phyloP scores from a whole-genome alignment of 2,888 invertebrate genomes.

The Gnatocerus cornutus region DNA sequence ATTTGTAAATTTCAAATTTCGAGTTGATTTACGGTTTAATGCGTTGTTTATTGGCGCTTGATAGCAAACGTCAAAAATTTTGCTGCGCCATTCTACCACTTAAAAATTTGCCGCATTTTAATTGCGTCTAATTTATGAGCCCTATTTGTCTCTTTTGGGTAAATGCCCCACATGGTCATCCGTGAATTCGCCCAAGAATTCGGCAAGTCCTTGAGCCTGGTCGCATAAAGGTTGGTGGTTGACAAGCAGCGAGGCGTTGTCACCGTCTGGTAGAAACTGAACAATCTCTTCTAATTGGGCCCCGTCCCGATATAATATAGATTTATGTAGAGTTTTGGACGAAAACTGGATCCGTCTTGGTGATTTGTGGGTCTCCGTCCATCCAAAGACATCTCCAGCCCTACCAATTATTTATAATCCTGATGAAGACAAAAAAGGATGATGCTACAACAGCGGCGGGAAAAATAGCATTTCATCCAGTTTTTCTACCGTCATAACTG shows the following conservation, averaged over 20 bases:
- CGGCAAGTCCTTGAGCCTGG: conserved; percentile 36
- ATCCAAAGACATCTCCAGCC: conserved; percentile 33
- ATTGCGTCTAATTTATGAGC: no score
- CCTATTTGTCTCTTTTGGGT: no score
- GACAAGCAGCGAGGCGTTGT: conserved; percentile 55
- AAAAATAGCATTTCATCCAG: conserved; percentile 6
- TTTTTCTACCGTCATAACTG: conserved; percentile 39
- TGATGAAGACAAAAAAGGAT: conserved; percentile 25
- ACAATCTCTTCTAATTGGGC: conserved; percentile 69
- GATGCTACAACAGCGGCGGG: conserved; percentile 6
- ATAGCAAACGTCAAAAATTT: no score
- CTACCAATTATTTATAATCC: conserved; percentile 32
- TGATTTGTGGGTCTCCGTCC: conserved; percentile 66
- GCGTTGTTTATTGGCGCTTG: no score
- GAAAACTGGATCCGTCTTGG: conserved; percentile 65
- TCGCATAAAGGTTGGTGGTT: conserved; percentile 37
- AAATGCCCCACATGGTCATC: no score
- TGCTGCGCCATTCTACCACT: no score
- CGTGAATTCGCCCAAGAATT: conserved; percentile 16
- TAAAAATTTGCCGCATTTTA: no score
- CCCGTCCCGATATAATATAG: conserved; percentile 69
- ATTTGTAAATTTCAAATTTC: no score
- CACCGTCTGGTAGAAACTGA: conserved; percentile 63
- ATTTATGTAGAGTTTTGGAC: conserved; percentile 69
- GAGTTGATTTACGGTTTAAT: no score